Percentiles rank a stretch among this genome's conserved stretches.
phyloP scores from a whole-genome alignment of 2,113 vertebrate genomes.

The Sinocyclocheilus maitianheensis region DNA sequence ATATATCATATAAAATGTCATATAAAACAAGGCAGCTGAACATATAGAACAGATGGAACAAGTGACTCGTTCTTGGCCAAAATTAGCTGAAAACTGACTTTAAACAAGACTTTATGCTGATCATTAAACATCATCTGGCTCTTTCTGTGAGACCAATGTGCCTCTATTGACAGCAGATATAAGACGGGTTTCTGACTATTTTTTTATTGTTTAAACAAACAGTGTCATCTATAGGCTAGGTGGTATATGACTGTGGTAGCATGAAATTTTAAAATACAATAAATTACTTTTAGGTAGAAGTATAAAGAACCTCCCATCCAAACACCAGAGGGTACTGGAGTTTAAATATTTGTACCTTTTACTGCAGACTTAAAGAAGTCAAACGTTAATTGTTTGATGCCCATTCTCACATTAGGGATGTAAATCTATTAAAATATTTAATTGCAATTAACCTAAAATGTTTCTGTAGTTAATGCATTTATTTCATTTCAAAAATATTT shows the following conservation, averaged over 20 bases:
- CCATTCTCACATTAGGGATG: not conserved
- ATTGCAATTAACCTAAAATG: not conserved
- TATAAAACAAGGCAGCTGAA: not conserved
- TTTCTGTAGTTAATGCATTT: not conserved
- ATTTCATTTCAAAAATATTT: not conserved
- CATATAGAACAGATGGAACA: not conserved
- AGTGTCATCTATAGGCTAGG: not conserved
- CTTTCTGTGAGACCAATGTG: not conserved
- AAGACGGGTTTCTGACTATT: not conserved
- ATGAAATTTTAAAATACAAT: not conserved
- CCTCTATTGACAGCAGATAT: not conserved
- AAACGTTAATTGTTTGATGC: not conserved
- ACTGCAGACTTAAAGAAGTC: not conserved
- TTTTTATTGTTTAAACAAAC: not conserved
- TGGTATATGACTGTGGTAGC: not conserved
- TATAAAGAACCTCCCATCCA: not conserved
- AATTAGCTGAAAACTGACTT: not conserved
- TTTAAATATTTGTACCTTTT: not conserved
- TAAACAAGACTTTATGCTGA: not conserved
- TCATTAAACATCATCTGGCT: not conserved
- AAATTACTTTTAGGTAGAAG: not conserved
- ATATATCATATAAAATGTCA: not conserved
- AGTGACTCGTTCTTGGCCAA: not conserved
- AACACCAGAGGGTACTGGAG: slow-evolving; percentile 24
- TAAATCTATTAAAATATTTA: not conserved